A percentile compares a stretch with the other conserved stretches of the same genome.
Conservation (phyloP, 92 coral and sea anemone species). For the Epizoanthus scotinus region DNA sequence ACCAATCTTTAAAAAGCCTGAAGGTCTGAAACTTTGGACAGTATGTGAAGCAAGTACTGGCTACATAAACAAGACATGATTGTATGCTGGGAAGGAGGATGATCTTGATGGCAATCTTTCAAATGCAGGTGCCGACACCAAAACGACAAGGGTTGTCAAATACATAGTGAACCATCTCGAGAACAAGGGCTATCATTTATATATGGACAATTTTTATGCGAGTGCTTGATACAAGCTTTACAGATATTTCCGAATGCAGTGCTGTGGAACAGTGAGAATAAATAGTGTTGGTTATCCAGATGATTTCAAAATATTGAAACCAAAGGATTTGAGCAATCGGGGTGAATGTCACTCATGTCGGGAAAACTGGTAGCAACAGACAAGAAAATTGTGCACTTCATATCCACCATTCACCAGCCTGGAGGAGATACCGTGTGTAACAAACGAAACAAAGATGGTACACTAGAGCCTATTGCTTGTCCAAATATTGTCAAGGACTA, state of each 20-base stretch:
- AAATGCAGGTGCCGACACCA: not conserved
- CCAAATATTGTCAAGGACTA: conserved; percentile 24
- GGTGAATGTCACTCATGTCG: not conserved
- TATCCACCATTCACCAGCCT: conserved; percentile 34
- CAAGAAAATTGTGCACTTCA: conserved; percentile 13
- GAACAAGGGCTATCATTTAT: conserved; percentile 41
- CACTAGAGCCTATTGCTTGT: not conserved
- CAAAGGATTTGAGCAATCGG: not conserved
- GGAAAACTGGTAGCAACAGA: conserved; percentile 17
- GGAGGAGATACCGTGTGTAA: not conserved
- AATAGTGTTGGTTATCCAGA: conserved; percentile 29
- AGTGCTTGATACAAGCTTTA: conserved; percentile 12
- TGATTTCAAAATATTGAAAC: not conserved
- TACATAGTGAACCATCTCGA: conserved; percentile 20
- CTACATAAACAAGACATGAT: conserved; percentile 2
- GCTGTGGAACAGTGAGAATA: not conserved
- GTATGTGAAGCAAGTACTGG: conserved; percentile 31
- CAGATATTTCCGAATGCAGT: not conserved
- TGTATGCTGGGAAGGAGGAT: conserved; percentile 10
- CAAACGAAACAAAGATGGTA: conserved; percentile 5
- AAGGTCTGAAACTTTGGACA: not conserved
- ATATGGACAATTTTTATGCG: conserved; percentile 40
- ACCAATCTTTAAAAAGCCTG: conserved; percentile 11
- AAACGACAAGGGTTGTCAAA: conserved; percentile 17
- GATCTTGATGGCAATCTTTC: not conserved